Conservation (phyloP, 2,113 vertebrate genomes). For the Eptesicus fuscus region DNA sequence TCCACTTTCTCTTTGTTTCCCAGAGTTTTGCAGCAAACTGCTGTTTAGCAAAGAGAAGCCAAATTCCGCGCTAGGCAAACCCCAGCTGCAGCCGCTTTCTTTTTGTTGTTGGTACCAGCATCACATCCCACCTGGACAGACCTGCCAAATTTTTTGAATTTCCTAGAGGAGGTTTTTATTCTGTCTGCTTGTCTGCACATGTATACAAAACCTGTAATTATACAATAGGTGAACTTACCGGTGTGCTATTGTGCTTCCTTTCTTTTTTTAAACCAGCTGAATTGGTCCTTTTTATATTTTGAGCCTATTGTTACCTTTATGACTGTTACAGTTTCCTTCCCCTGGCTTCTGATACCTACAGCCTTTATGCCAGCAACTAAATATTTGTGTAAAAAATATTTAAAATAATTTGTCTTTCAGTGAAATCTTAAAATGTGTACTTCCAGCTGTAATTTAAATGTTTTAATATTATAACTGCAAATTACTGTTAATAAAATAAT, state of each 20-base stretch:
- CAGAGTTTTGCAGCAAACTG: slow-evolving; percentile 78
- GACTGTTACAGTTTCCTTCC: slow-evolving; percentile 75
- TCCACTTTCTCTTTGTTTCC: slow-evolving; percentile 79
- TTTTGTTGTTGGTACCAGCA: slow-evolving; percentile 82
- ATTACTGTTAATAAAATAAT: slow-evolving; percentile 1
- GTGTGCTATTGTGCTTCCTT: slow-evolving; percentile 82
- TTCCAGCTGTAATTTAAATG: neutral
- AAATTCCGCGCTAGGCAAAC: slow-evolving; percentile 76
- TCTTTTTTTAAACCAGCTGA: slow-evolving; percentile 82
- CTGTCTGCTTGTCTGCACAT: slow-evolving; percentile 86
- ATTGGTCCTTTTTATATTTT: slow-evolving; percentile 80
- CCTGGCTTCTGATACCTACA: slow-evolving; percentile 71
- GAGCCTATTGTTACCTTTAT: slow-evolving; percentile 81
- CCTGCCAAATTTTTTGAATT: slow-evolving; percentile 86
- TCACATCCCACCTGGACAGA: slow-evolving; percentile 83
- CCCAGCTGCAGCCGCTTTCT: slow-evolving; percentile 80
- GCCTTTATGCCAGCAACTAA: slow-evolving; percentile 74
- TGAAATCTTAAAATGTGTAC: slow-evolving; percentile 52
- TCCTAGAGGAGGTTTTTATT: slow-evolving; percentile 86
- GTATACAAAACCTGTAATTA: slow-evolving; percentile 84
- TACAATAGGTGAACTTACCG: slow-evolving; percentile 85
- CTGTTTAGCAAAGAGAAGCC: slow-evolving; percentile 81
- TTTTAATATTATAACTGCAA: neutral
- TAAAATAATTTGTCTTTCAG: slow-evolving; percentile 60
- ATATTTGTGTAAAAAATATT: slow-evolving; percentile 73